A percentile compares a stretch with the other conserved stretches of the same genome.
These are phyloP conservation scores for Phocoena sinus DNA, from an alignment of 2,113 vertebrate genomes.

Conservation along the genomic window DNA sequence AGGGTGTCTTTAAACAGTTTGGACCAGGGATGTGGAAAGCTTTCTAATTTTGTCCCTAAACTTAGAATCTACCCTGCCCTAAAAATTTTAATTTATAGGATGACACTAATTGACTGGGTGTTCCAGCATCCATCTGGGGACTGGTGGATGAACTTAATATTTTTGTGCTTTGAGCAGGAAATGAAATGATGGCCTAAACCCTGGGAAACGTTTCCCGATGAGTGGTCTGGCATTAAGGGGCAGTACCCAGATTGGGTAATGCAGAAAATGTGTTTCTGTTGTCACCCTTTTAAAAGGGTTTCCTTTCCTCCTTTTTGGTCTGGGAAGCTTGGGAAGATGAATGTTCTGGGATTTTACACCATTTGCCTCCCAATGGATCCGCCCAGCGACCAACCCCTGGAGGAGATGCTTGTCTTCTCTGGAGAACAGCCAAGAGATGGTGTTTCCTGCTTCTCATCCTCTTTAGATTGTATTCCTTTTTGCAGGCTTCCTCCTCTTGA, in stretches of 20 bases:
- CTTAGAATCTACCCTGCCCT: not conserved
- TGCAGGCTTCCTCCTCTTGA: not conserved
- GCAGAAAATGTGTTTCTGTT: slow-evolving; percentile 20
- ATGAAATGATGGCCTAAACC: not conserved
- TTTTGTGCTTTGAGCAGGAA: not conserved
- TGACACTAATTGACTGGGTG: not conserved
- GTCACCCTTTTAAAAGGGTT: not conserved
- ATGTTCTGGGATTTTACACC: not conserved
- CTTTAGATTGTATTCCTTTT: not conserved
- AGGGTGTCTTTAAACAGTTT: not conserved
- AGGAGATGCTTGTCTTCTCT: not conserved
- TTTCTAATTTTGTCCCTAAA: not conserved
- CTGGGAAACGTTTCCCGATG: not conserved
- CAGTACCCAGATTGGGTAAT: not conserved
- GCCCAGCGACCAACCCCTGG: not conserved
- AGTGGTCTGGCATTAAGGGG: not conserved
- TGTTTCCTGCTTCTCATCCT: not conserved
- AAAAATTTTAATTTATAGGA: not conserved
- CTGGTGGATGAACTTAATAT: not conserved
- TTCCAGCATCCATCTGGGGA: not conserved
- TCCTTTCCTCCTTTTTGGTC: not conserved
- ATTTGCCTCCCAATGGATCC: not conserved
- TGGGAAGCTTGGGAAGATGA: not conserved
- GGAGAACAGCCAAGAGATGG: not conserved
- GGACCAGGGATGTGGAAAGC: not conserved